Evolutionary conservation across 2,797 vertebrate genomes (phyloP).

Genomic region (Melanotaenia maccullochi): DNA sequence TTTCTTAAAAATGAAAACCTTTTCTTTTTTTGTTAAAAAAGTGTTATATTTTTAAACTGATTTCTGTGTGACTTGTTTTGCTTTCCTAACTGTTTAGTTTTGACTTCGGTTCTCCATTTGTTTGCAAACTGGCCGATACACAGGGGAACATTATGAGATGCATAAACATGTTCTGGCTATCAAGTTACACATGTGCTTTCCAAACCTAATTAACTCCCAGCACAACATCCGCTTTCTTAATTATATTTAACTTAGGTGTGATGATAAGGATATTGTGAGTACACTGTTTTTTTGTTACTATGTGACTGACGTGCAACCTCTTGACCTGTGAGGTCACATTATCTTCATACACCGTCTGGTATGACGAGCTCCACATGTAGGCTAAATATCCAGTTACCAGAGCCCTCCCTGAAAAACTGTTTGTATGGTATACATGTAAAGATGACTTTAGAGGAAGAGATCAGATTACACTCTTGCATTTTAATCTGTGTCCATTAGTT

Average conservation of each 20-base stretch:
- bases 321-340: slow-evolving; percentile 28
- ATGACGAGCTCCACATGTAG: slow-evolving; percentile 30
- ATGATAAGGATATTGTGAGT: slow-evolving; percentile 8
- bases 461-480: slow-evolving; percentile 52
- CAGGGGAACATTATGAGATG: slow-evolving; percentile 37
- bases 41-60: slow-evolving; percentile 12
- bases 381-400: slow-evolving; percentile 43
- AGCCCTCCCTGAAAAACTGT: slow-evolving; percentile 30
- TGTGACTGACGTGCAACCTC: slow-evolving; percentile 19
- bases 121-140: slow-evolving; percentile 37
- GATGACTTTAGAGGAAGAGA: slow-evolving; percentile 35
- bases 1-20: slow-evolving; percentile 1
- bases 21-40: not conserved
- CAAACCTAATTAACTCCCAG: slow-evolving; percentile 2
- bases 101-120: slow-evolving; percentile 15
- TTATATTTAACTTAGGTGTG: slow-evolving; percentile 11
- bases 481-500: slow-evolving; percentile 58
- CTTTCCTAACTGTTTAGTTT: slow-evolving; percentile 1
- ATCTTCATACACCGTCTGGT: slow-evolving; percentile 29
- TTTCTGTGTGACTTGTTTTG: slow-evolving; percentile 13
- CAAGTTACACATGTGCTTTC: slow-evolving; percentile 39
- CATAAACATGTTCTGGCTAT: slow-evolving; percentile 43
- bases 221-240: not conserved
- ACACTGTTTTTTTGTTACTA: slow-evolving; percentile 18
- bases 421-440: slow-evolving; percentile 27